Evolutionary conservation across 2,888 invertebrate species (phyloP), one percentile per base, ranked within the genome.

Genomic region (Hirudinaria manillensis): DNA sequence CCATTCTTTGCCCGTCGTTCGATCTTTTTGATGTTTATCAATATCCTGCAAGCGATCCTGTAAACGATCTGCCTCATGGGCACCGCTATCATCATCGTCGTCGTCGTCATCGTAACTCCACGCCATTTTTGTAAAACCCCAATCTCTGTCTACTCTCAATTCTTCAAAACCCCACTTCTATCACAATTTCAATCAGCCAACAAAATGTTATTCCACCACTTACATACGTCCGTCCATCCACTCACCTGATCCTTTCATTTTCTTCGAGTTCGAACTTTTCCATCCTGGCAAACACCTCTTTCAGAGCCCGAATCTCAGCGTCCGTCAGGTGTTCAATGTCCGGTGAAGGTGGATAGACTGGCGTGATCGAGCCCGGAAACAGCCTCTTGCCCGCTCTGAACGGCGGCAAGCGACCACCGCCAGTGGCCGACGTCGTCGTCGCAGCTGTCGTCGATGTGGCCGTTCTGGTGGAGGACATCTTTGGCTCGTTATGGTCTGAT

Each of bases 301-400:
- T 80, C 21, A 84, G 80, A 29, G 81, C 81, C 0, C 78, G 72
- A 6, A 83, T 78, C 78, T 84, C 84, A 6, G 81, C 82, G 2
- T 79, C 77, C 16, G 81, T 82, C 36, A 84, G 80, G 45, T 80
- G 81, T 1, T 81, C 80, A 3, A 84, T 79, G 76, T 82, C 82
- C 0, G 84, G 84, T 7, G 83, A 80, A 0, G 83, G 84, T 6
- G 84, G 29, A 56, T 75, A 68, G 27, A 75, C 65, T 10, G 78
- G 77, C 16, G 56, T 75, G 34, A 24, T 55, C 3, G 38, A 51
- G 0, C 55, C 70, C 24, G 74, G 16, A 61, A 61, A 29, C 61
- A 24, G 61, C 19, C 29, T 7, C 24, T 61, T 61, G 61, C 61
- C 61, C 24, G 21, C 24, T 53, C 21, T 13, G 24, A 10, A 29